Base-by-base conservation (phyloP, 2,113 vertebrate species). In the Cavia porcellus region DNA sequence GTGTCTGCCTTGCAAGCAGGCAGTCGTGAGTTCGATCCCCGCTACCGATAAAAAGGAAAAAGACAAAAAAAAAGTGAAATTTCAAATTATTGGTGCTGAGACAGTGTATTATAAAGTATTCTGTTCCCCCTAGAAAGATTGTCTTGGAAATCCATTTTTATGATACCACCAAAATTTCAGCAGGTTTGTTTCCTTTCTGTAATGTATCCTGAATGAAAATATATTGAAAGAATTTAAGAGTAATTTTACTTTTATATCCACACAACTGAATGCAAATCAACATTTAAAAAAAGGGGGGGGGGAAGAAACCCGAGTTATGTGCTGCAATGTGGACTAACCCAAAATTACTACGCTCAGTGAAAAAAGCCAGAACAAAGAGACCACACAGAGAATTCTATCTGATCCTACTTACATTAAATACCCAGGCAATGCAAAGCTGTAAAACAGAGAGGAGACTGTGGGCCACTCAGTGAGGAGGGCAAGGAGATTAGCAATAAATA, bases 401-500 rank as follows among this genome's bases (percentile, higher is more conserved):
- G 83, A 57, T 30, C 84, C 55, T 17, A 32, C n/a, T 68, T 72
- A 50, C 57, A 35, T 22, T 19, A 82, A 89, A 66, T 68, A 86
- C 28, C 2, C 30, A 81, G 32, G 32, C 50, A 50, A 32, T 28
- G 28, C 13, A 79, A 50, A 4, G 14, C 28, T 79, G 19, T n/a
- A 77, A 68, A 86, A 47, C 30, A 50, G 55, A 77, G 62, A 59
- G 75, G 19, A 93, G 74, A 70, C 42, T 77, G 0, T 0, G 3
- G 9, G 9, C 38, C 50, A 30, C 50, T 32, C 17, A 42, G 38
- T 1, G 2, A 1, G 0, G 25, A 4, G 32, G 47, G 14, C 14
- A 77, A 61, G 38, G 6, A 38, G n/a, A 80, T 86, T 47, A 57
- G 32, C 30, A 59, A n/a, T 55, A 50, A 89, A 57, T 50, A 25